Base-by-base conservation (phyloP, 2,888 invertebrate species). In the Noctua pronuba region DNA sequence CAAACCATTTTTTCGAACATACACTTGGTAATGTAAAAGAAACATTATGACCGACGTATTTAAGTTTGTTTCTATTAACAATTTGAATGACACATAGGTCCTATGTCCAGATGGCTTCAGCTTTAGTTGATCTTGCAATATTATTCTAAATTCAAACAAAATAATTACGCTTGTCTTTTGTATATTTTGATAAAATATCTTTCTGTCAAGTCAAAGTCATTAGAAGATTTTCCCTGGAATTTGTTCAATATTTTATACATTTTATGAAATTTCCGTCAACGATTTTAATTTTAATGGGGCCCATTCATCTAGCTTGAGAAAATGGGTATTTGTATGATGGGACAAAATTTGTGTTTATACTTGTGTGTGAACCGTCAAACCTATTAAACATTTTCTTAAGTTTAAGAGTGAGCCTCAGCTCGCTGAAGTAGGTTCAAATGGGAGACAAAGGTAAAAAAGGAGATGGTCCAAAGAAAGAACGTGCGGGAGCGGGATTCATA, bases 401-500 rank as follows among this genome's bases (percentile, higher is more conserved):
- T 38, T 55, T 62, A 16, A n/a, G 21, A 66, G 21, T 38, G 11
- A 35, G n/a, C 7, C 8, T 16, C 58, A 7, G 28, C 24, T 65
- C 31, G 58, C 13, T 44, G 8, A 41, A 64, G 16, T 24, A 46
- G 2, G 52, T 73, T 31, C 16, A 65, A 64, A 83, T 83, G 83
- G 84, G n/a, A 0, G 75, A 74, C 1, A 66, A 49, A 6, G 11
- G 2, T 35, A 65, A 38, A n/a, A 18, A 31, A 8, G n/a, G n/a
- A 49, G 11, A 7, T 13, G 16, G 0, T 7, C 10, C 0, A 11
- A 52, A 73, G 49, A 49, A 35, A 8, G 44, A 41, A 7, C 13
- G 35, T 0, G 73, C 68, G 5, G 60, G 62, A 41, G 3, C 24
- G 6, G 64, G 41, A 10, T 85, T 85, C 38, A 0, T 98, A 89